Conservation (phyloP, 2,797 vertebrate species). For the Acestrorhynchus altus region DNA sequence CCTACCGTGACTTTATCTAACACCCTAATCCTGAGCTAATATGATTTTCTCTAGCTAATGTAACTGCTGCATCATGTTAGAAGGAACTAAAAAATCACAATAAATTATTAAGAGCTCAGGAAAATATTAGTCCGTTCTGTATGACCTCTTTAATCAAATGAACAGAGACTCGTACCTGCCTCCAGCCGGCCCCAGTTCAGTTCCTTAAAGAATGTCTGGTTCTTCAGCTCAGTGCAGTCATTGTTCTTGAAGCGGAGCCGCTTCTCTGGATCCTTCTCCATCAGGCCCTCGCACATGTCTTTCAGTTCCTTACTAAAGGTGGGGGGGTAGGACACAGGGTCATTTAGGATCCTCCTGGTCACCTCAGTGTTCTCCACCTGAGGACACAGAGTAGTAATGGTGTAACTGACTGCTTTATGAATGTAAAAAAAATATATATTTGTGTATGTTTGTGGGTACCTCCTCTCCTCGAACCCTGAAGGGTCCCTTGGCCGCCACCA, state of each 20-base stretch:
- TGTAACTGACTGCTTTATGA: neutral
- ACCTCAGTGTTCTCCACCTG: slow-evolving; percentile 79
- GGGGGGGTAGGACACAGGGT: slow-evolving; percentile 68
- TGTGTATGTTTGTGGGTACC: slow-evolving; percentile 48
- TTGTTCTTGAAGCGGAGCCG: slow-evolving; percentile 78
- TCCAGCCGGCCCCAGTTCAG: slow-evolving; percentile 80
- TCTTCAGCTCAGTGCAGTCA: slow-evolving; percentile 72
- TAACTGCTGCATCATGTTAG: too few species aligned
- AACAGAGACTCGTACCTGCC: slow-evolving; percentile 67
- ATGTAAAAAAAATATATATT: neutral
- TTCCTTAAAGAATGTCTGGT: slow-evolving; percentile 74
- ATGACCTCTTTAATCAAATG: neutral
- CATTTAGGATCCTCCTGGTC: slow-evolving; percentile 71
- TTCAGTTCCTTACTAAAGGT: slow-evolving; percentile 72
- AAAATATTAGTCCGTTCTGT: too few species aligned
- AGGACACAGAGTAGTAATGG: neutral
- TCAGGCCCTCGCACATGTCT: slow-evolving; percentile 75
- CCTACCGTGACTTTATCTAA: too few species aligned
- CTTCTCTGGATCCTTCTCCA: slow-evolving; percentile 76
- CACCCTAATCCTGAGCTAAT: too few species aligned
- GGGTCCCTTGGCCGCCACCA: slow-evolving; percentile 78
- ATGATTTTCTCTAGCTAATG: too few species aligned
- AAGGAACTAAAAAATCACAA: too few species aligned
- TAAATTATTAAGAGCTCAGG: too few species aligned
- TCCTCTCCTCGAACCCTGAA: slow-evolving; percentile 78